Conservation (phyloP, 2,888 invertebrate genomes). For the Chymomyza fuscimana region DNA sequence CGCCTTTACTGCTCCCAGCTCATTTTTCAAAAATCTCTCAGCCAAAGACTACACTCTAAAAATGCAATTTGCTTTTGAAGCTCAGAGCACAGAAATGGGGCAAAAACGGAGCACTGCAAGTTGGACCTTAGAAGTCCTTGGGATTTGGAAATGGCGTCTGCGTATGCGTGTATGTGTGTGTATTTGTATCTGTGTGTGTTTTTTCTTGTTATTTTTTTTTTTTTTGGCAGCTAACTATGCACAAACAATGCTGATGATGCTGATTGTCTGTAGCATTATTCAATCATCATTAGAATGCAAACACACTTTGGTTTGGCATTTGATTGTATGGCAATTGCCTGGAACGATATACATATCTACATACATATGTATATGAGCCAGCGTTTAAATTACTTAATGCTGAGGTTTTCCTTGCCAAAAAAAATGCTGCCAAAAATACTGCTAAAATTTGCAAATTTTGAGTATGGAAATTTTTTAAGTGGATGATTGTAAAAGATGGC, state of each 20-base stretch:
- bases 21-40: background rate
- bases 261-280: slow-evolving; percentile 70
- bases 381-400: background rate
- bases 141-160: background rate
- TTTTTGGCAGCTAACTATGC: slow-evolving; percentile 48
- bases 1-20: background rate
- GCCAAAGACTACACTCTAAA: background rate
- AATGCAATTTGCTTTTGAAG: slow-evolving; percentile 11
- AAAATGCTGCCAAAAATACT: too few relatives aligned
- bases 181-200: background rate
- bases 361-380: background rate
- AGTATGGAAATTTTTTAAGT: background rate
- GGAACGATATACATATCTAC: background rate
- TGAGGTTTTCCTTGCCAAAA: background rate
- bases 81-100: background rate
- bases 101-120: background rate
- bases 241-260: slow-evolving; percentile 72
- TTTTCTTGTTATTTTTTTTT: slow-evolving; percentile 3
- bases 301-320: slow-evolving; percentile 57
- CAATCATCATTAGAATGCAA: slow-evolving; percentile 73
- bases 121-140: background rate
- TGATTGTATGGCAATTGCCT: slow-evolving; percentile 36
- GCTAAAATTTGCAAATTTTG: background rate
- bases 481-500: background rate
- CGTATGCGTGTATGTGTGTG: background rate